phyloP scores from a whole-genome alignment of 2,888 invertebrate species.

The Doris montereyensis region DNA sequence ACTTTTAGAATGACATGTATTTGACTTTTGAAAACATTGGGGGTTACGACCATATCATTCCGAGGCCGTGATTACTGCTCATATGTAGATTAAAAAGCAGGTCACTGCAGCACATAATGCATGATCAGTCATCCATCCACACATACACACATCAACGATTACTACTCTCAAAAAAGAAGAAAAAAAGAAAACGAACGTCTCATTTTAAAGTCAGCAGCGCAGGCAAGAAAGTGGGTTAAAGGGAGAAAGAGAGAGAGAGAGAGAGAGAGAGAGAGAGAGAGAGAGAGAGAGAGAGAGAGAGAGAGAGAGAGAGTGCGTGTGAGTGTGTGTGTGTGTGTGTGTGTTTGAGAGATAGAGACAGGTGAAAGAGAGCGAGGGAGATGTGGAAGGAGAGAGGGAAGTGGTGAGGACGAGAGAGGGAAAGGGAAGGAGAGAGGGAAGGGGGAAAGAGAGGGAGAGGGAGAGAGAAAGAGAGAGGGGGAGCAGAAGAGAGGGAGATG shows the following conservation, averaged over 20 bases:
- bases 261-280: too few species aligned
- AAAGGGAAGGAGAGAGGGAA: slow-evolving; percentile 70
- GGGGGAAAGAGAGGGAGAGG: slow-evolving; percentile 77
- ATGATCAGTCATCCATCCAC: too few species aligned
- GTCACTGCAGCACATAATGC: too few species aligned
- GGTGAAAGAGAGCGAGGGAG: not conserved
- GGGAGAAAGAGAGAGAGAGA: not conserved
- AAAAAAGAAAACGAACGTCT: too few species aligned
- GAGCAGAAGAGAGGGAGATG: not conserved
- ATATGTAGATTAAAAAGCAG: too few species aligned
- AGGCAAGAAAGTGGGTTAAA: not conserved
- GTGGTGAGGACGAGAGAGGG: slow-evolving; percentile 84
- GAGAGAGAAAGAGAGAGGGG: slow-evolving; percentile 43
- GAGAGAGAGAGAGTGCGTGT: not conserved
- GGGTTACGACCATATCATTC: too few species aligned
- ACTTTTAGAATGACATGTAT: too few species aligned
- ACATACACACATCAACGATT: too few species aligned
- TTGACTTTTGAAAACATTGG: too few species aligned
- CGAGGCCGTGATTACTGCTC: too few species aligned
- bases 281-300: not conserved
- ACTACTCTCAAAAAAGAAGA: too few species aligned
- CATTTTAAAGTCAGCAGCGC: too few species aligned
- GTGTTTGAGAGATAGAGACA: not conserved
- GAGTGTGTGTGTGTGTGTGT: not conserved
- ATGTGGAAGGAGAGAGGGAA: not conserved